Evolutionary conservation across 1,140 invertebrate genomes (phyloP), one percentile per base, ranked within the genome.

Genomic region (Holotrichia oblita): DNA sequence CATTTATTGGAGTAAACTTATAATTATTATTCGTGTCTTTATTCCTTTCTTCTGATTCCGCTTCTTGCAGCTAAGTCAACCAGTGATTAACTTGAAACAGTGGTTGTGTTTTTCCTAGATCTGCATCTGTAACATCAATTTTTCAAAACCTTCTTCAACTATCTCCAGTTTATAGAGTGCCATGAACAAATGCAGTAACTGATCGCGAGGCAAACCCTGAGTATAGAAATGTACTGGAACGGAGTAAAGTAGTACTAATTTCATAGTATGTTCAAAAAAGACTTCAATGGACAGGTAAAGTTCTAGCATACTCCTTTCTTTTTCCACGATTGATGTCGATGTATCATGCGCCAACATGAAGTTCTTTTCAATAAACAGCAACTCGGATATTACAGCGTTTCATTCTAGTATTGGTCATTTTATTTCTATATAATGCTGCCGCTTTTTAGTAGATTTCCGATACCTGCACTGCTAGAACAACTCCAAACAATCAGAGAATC

Each of bases 111-210:
- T 99, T 99, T 80, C 97, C 97, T 40, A 97, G 97, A 89, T 98
- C 98, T 81, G 95, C 94, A 88, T 99, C 97, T 81, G 95, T 97
- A 72, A 99, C 93, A 88, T 99, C 97, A 97, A 99, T 84, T 94
- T 93, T 78, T 98, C 90, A 87, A 98, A 98, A 48, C 99, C 97
- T 87, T 99, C 97, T 86, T 99, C 97, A 83, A 98, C 93, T 80
- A 99, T 94, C 87, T 98, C 97, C 86, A 96, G 89, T 84, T 98
- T 95, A 87, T 99, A 99, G 81, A 99, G 91, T 87, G 95, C 93
- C 87, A 96, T 93, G 87, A 99, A 99, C 95, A 97, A 97, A 84
- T 97, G 92, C 82, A 98, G 90, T 80, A 99, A 89, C 94, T 99
- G 95, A 92, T 96, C 97, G 90, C 98, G 98, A 12, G 97, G 97